These are phyloP conservation scores for Pyralis farinalis DNA, from an alignment of 2,888 invertebrate genomes.

Conservation along the genomic window DNA sequence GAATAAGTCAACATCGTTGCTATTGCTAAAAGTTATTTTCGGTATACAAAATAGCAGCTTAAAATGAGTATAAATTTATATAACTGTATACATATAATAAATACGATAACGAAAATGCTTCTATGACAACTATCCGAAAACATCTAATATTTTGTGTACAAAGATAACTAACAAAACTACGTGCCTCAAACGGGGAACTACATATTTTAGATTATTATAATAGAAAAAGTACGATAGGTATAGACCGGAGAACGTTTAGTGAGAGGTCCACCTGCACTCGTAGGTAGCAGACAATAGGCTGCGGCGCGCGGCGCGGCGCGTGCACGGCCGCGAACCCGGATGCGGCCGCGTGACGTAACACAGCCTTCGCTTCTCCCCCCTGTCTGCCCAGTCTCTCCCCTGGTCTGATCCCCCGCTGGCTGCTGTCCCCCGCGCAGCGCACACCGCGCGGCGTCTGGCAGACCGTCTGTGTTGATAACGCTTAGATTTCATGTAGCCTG, in stretches of 20 bases:
- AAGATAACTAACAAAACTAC: too few relatives aligned
- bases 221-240: too few relatives aligned
- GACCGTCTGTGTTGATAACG: constrained; percentile 55
- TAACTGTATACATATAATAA: too few relatives aligned
- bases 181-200: too few relatives aligned
- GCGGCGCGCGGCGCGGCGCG: constrained; percentile 40
- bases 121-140: too few relatives aligned
- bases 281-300: constrained; percentile 31
- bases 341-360: constrained; percentile 69
- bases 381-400: constrained; percentile 21
- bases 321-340: constrained; percentile 78
- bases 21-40: too few relatives aligned
- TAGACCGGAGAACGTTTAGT: constrained; percentile 4
- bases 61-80: too few relatives aligned
- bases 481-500: constrained; percentile 43
- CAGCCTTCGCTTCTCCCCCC: constrained; percentile 50
- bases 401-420: constrained; percentile 15
- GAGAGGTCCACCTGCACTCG: constrained; percentile 31
- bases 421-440: constrained; percentile 26
- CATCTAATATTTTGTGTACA: too few relatives aligned
- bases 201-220: too few relatives aligned
- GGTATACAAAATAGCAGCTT: too few relatives aligned
- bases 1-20: too few relatives aligned
- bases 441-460: constrained; percentile 57
- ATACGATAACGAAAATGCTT: too few relatives aligned